Conservation (phyloP, 2,113 vertebrate species). For the Cnemophilus loriae region DNA sequence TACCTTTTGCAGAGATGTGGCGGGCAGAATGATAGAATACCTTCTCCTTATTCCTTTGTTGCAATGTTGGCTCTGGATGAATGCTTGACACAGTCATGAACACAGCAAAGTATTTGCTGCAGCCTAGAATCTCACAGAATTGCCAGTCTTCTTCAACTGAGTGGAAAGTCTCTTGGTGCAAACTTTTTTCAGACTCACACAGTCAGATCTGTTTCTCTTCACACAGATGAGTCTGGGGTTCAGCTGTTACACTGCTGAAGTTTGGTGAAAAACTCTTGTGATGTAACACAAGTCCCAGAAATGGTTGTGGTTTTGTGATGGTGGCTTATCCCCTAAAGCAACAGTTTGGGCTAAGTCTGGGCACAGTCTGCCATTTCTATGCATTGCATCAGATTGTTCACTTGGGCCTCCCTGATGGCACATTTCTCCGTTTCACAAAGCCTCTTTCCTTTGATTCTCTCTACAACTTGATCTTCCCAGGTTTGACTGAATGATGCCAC, state of each 20-base stretch:
- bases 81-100: neutral
- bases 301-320: accelerated
- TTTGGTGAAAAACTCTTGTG: too few species aligned
- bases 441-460: neutral
- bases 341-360: neutral
- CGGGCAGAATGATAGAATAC: neutral
- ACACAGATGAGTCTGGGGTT: neutral
- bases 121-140: neutral
- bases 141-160: neutral
- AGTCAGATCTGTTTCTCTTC: neutral
- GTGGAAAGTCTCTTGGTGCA: neutral
- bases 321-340: neutral
- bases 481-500: neutral
- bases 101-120: neutral
- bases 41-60: neutral
- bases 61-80: neutral
- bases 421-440: neutral
- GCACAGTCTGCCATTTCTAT: neutral
- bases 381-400: neutral
- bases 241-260: neutral
- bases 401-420: neutral
- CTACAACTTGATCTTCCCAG: neutral
- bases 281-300: neutral
- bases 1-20: neutral
- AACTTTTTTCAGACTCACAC: too few species aligned